Conservation (phyloP, 2,888 invertebrate species). For the Halocaridina rubra region DNA sequence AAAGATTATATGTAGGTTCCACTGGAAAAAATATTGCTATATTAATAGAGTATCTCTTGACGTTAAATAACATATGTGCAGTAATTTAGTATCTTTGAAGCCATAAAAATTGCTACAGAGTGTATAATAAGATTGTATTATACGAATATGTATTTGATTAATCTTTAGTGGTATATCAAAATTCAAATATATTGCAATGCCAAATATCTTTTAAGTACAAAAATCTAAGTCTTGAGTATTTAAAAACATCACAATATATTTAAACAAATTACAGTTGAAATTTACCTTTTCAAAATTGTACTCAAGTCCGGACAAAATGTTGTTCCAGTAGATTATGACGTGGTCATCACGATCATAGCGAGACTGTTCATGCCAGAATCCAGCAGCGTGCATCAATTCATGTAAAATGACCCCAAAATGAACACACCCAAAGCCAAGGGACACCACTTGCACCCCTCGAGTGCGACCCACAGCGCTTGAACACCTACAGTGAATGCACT, state of each 20-base stretch:
- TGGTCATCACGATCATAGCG: slow-evolving; percentile 70
- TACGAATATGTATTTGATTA: not conserved
- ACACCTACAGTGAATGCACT: slow-evolving; percentile 67
- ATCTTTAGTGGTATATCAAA: not conserved
- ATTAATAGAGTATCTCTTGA: too few relatives aligned
- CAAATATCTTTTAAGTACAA: too few relatives aligned
- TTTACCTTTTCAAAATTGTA: slow-evolving; percentile 67
- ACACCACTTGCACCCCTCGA: slow-evolving; percentile 70
- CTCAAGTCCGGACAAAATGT: slow-evolving; percentile 67
- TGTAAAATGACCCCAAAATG: slow-evolving; percentile 70
- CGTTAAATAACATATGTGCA: not conserved
- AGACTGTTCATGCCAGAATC: slow-evolving; percentile 72
- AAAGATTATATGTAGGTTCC: too few relatives aligned
- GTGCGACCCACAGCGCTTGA: slow-evolving; percentile 70
- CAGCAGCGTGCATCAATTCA: slow-evolving; percentile 71
- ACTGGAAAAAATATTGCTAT: too few relatives aligned
- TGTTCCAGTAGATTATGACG: slow-evolving; percentile 68
- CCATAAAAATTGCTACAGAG: not conserved
- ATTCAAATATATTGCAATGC: too few relatives aligned
- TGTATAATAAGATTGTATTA: not conserved
- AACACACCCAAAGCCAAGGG: slow-evolving; percentile 68
- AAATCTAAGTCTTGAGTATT: too few relatives aligned
- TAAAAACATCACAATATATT: not conserved
- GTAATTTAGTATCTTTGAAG: not conserved
- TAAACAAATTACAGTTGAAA: not conserved